Percentiles rank a stretch among this genome's conserved stretches.
phyloP scores from a whole-genome alignment of 2,113 vertebrate genomes.

The Rhinoderma darwinii region DNA sequence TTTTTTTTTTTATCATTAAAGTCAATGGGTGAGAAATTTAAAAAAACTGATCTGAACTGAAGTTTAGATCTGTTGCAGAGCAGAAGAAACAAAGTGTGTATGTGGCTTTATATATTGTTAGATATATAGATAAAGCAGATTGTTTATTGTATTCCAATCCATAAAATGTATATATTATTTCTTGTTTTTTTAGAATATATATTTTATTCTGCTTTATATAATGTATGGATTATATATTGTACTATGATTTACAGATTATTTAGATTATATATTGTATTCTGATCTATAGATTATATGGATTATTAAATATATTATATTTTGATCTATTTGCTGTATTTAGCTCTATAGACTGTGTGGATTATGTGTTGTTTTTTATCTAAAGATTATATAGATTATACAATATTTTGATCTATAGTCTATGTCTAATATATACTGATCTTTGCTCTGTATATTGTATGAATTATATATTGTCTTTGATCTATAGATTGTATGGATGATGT shows the following conservation, averaged over 20 bases:
- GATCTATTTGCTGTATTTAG: too few relatives aligned
- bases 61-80: background rate
- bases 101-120: background rate
- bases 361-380: too few relatives aligned
- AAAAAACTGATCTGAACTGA: background rate
- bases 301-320: background rate
- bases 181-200: too few relatives aligned
- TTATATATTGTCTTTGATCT: background rate
- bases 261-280: background rate
- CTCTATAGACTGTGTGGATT: background rate
- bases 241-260: background rate
- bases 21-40: background rate
- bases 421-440: background rate
- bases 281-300: background rate
- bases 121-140: background rate
- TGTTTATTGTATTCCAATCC: background rate
- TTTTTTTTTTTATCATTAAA: background rate
- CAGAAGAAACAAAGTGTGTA: background rate
- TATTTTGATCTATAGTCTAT: too few relatives aligned
- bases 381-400: background rate
- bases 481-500: background rate
- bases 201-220: too few relatives aligned
- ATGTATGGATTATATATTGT: background rate
- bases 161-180: background rate
- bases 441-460: background rate